Conservation (phyloP, 2,113 vertebrate species). For the Haplotaxodon microlepis region DNA sequence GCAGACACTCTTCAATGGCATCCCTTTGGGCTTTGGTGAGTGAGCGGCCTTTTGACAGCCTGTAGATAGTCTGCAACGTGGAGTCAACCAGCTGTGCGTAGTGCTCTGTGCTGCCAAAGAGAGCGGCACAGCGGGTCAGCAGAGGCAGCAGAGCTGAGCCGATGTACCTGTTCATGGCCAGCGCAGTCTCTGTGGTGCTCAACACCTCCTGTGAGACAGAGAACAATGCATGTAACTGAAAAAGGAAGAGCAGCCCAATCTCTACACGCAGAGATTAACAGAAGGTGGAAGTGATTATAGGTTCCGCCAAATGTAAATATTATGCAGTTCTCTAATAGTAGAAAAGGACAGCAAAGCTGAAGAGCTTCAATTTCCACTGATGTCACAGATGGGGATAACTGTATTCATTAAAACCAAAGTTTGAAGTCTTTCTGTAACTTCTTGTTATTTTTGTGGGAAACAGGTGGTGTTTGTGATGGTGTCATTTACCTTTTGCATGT, state of each 20-base stretch:
- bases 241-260: not conserved
- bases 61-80: slow-evolving; percentile 90
- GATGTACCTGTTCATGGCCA: slow-evolving; percentile 92
- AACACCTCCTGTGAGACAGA: slow-evolving; percentile 76
- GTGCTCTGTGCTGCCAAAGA: slow-evolving; percentile 90
- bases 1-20: slow-evolving; percentile 90
- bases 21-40: slow-evolving; percentile 97
- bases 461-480: not conserved
- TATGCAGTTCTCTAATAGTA: not conserved
- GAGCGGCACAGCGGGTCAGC: slow-evolving; percentile 90
- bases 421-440: not conserved
- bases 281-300: not conserved
- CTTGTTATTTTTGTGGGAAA: not conserved
- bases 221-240: not conserved
- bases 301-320: not conserved
- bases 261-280: not conserved
- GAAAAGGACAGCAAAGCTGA: not conserved
- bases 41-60: slow-evolving; percentile 92
- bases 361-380: not conserved
- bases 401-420: not conserved
- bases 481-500: not conserved
- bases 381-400: not conserved
- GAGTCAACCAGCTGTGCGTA: slow-evolving; percentile 84
- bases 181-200: slow-evolving; percentile 88
- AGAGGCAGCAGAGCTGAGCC: slow-evolving; percentile 90